These are phyloP conservation scores for Petroica traversi DNA, from an alignment of 2,113 vertebrate species.

Conservation along the genomic window DNA sequence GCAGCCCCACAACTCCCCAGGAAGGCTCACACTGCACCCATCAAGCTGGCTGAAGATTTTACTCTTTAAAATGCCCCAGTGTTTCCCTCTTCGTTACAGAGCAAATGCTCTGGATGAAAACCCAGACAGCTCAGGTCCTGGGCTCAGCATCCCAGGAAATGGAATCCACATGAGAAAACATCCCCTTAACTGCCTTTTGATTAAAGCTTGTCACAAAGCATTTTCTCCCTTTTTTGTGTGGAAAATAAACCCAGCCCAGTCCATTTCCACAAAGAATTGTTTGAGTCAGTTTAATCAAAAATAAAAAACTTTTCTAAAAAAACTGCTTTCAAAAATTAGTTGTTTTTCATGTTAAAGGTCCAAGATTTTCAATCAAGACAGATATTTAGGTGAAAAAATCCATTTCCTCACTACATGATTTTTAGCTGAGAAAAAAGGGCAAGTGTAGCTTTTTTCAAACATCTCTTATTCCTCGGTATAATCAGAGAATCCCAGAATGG, in stretches of 20 bases:
- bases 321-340: neutral
- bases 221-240: neutral
- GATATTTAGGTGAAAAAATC: slow-evolving; percentile 6
- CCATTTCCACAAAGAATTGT: neutral
- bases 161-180: slow-evolving; percentile 55
- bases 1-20: neutral
- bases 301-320: neutral
- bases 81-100: neutral
- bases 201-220: neutral
- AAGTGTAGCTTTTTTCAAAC: neutral
- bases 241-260: neutral
- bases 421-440: neutral
- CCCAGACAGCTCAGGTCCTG: neutral
- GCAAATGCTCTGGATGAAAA: neutral
- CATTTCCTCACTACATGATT: neutral
- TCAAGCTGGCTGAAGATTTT: neutral
- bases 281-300: neutral
- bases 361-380: slow-evolving; percentile 9
- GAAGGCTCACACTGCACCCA: neutral
- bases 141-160: slow-evolving; percentile 39
- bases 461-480: neutral
- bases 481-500: neutral
- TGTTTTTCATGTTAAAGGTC: slow-evolving; percentile 21
- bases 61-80: neutral
- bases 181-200: slow-evolving; percentile 26